Conservation (phyloP, 92 coral and sea anemone species). For the Porites lobata region DNA sequence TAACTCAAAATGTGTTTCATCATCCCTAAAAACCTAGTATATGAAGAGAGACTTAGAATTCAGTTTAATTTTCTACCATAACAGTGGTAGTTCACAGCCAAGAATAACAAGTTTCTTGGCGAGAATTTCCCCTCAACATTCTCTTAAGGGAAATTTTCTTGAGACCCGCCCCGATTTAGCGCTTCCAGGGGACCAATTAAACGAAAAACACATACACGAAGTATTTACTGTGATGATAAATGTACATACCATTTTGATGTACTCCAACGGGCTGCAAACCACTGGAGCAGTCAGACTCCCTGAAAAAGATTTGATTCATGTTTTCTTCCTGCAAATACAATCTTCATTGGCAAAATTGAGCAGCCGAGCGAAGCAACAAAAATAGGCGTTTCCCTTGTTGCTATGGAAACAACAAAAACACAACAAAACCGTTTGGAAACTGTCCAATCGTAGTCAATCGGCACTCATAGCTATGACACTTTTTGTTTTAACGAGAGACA, state of each 20-base stretch:
- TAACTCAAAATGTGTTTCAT: no score
- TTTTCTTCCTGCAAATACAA: background rate
- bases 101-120: no score
- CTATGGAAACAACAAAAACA: background rate
- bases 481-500: no score
- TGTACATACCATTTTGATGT: background rate
- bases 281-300: background rate
- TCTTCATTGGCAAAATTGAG: background rate
- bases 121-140: no score
- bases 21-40: no score
- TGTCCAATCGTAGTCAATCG: slow-evolving; percentile 1
- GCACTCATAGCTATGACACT: background rate
- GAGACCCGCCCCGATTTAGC: no score
- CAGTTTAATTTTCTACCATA: no score
- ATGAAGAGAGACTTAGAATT: no score
- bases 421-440: background rate
- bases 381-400: background rate
- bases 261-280: background rate
- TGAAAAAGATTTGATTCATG: background rate
- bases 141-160: no score
- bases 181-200: no score
- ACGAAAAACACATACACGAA: no score
- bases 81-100: no score
- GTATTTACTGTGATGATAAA: background rate
- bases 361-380: background rate